Conservation (phyloP, 2,797 vertebrate species). For the Euphonia xanthogaster region DNA sequence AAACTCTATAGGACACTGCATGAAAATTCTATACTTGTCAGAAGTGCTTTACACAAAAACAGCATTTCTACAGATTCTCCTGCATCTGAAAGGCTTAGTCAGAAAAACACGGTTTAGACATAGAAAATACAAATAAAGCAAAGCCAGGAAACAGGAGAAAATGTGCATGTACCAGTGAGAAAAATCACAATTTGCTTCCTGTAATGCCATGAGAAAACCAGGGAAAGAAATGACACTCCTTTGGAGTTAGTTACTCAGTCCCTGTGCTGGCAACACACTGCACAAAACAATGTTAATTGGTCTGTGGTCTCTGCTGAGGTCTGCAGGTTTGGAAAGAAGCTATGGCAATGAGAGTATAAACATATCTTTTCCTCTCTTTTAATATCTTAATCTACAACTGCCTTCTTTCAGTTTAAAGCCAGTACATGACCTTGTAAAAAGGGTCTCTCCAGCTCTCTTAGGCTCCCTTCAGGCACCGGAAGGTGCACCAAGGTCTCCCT, state of each 20-base stretch:
- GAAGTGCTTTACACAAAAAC: not conserved
- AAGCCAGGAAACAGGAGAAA: not conserved
- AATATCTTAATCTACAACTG: not conserved
- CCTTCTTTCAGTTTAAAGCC: not conserved
- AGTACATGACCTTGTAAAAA: not conserved
- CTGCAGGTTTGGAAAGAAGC: not conserved
- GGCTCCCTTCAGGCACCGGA: not conserved
- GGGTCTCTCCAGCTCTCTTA: accelerated
- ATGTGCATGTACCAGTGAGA: not conserved
- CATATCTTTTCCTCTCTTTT: not conserved
- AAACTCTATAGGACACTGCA: not conserved
- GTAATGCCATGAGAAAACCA: not conserved
- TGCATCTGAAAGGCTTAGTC: not conserved
- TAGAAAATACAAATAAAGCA: not conserved
- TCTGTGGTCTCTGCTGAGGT: not conserved
- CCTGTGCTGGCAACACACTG: not conserved
- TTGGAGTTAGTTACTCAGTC: not conserved
- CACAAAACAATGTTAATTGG: not conserved
- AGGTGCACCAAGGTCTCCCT: not conserved
- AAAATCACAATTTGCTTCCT: not conserved
- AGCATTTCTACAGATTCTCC: not conserved
- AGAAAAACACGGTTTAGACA: not conserved
- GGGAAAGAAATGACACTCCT: not conserved
- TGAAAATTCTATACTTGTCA: not conserved
- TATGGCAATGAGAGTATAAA: not conserved